phyloP scores from a whole-genome alignment of 1,140 invertebrate genomes.

The Meloidogyne exigua region DNA sequence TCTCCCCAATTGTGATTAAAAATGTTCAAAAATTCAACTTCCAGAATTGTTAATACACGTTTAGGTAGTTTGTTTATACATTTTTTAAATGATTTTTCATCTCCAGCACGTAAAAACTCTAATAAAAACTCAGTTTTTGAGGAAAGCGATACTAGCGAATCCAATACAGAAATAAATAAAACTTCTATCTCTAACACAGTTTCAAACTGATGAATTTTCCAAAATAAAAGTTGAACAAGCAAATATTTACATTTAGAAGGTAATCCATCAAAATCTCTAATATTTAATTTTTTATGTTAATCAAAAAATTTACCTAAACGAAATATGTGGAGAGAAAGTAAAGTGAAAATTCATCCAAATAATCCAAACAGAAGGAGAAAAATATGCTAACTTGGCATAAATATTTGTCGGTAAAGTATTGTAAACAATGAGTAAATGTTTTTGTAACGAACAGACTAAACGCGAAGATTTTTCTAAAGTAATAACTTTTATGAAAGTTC shows the following conservation, averaged over 20 bases:
- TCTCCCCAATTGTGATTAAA: background rate
- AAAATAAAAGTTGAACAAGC: slow-evolving; percentile 21
- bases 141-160: background rate
- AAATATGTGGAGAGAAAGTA: background rate
- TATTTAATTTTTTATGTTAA: background rate
- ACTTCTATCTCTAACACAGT: background rate
- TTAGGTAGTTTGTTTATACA: slow-evolving; percentile 13
- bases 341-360: slow-evolving; percentile 13
- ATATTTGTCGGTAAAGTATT: background rate
- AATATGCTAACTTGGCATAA: slow-evolving; percentile 3
- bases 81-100: slow-evolving; percentile 13
- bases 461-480: slow-evolving; percentile 16
- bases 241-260: slow-evolving; percentile 12
- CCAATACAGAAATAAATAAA: background rate
- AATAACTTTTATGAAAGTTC: background rate
- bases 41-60: background rate
- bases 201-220: slow-evolving; percentile 18
- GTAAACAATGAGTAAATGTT: slow-evolving; percentile 10
- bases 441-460: slow-evolving; percentile 5
- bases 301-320: background rate
- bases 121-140: slow-evolving; percentile 35
- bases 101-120: slow-evolving; percentile 18
- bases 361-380: slow-evolving; percentile 8
- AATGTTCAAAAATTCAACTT: background rate
- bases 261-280: slow-evolving; percentile 8